These are phyloP conservation scores for Drosophila sturtevanti DNA, from an alignment of 1,140 invertebrate genomes.

Conservation along the genomic window DNA sequence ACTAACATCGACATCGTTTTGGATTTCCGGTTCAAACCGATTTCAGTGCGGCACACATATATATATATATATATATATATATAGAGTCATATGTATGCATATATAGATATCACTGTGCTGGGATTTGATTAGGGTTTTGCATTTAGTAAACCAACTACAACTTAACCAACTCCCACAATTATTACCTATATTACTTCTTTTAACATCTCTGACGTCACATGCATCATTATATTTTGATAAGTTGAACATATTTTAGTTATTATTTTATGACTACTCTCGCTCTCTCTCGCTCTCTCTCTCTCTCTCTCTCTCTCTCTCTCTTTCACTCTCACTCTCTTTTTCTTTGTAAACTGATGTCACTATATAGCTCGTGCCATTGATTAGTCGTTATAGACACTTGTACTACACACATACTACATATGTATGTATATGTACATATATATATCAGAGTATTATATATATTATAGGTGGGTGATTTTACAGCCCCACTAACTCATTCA, in stretches of 20 bases:
- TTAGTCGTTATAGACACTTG: slow-evolving; percentile 23
- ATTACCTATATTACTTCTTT: slow-evolving; percentile 3
- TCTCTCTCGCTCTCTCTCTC: too few species aligned
- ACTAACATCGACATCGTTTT: slow-evolving; percentile 17
- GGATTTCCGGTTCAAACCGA: slow-evolving; percentile 73
- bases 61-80: background rate
- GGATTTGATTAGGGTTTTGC: slow-evolving; percentile 31
- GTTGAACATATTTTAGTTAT: background rate
- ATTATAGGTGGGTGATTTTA: slow-evolving; percentile 21
- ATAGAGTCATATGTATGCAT: background rate
- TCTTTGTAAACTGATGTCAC: background rate
- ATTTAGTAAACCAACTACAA: slow-evolving; percentile 24
- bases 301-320: background rate
- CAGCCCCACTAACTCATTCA: background rate
- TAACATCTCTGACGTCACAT: slow-evolving; percentile 61
- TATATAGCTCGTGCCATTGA: slow-evolving; percentile 65
- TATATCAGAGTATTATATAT: background rate
- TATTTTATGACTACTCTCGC: slow-evolving; percentile 14
- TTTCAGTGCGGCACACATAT: slow-evolving; percentile 1
- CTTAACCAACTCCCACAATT: slow-evolving; percentile 20
- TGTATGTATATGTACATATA: slow-evolving; percentile 14
- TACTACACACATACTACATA: slow-evolving; percentile 9
- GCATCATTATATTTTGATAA: slow-evolving; percentile 26
- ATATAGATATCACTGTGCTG: slow-evolving; percentile 13
- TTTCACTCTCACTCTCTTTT: background rate